Percentiles rank a stretch among this genome's conserved stretches.
phyloP scores from a whole-genome alignment of 2,888 invertebrate species.

The Bellardia pandia region DNA sequence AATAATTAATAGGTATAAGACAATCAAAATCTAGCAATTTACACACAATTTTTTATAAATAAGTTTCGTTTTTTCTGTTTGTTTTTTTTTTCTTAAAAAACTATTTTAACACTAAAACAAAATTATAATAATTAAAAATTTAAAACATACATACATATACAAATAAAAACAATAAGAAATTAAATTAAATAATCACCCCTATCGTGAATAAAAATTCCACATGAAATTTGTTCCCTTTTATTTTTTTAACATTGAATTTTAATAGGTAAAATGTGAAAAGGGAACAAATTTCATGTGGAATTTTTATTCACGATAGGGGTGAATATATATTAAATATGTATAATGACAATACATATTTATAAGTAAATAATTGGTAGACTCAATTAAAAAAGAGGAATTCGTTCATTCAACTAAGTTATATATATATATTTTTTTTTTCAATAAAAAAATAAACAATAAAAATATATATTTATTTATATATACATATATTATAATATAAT shows the following conservation, averaged over 20 bases:
- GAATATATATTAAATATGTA: slow-evolving; percentile 7
- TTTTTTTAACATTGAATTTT: too few relatives aligned
- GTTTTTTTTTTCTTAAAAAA: slow-evolving; percentile 25
- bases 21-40: slow-evolving; percentile 32
- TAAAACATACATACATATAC: slow-evolving; percentile 32
- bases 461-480: slow-evolving; percentile 34
- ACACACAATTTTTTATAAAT: slow-evolving; percentile 53
- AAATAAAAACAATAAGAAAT: slow-evolving; percentile 60
- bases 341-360: slow-evolving; percentile 36
- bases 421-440: neutral
- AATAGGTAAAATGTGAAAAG: neutral
- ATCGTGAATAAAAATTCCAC: too few relatives aligned
- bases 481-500: slow-evolving; percentile 19
- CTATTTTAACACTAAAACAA: slow-evolving; percentile 63
- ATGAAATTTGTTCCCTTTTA: too few relatives aligned
- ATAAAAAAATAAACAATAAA: slow-evolving; percentile 21
- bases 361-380: slow-evolving; percentile 67
- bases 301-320: too few relatives aligned
- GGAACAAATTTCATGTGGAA: too few relatives aligned
- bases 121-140: slow-evolving; percentile 33
- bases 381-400: slow-evolving; percentile 63
- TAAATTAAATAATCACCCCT: neutral
- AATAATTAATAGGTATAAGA: slow-evolving; percentile 40
- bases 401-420: slow-evolving; percentile 56
- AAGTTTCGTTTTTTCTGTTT: neutral